Percentiles rank a stretch among this genome's conserved stretches.
Evolutionary conservation across 2,113 vertebrate species (phyloP).

Genomic region (Chiloscyllium plagiosum): DNA sequence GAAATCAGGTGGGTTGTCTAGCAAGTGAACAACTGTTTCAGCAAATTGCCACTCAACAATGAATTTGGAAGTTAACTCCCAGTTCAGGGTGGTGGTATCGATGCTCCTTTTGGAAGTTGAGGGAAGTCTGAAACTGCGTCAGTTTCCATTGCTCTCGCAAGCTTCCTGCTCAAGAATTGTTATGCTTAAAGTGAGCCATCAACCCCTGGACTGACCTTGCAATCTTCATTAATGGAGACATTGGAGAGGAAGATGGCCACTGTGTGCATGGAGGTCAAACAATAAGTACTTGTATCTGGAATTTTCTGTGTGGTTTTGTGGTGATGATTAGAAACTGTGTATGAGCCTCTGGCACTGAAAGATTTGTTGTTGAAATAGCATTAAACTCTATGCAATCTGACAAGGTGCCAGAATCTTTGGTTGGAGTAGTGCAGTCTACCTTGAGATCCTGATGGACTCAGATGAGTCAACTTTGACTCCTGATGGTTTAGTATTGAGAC

Average conservation of each 20-base stretch:
- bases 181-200: neutral
- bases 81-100: neutral
- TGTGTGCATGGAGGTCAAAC: neutral
- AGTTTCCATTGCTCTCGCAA: neutral
- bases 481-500: too few species aligned
- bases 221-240: neutral
- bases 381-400: neutral
- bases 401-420: too few species aligned
- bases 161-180: neutral
- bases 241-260: neutral
- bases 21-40: neutral
- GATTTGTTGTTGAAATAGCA: neutral
- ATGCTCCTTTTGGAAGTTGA: neutral
- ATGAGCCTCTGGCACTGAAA: neutral
- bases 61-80: neutral
- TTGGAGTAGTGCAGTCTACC: too few species aligned
- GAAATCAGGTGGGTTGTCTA: neutral
- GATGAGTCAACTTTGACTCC: too few species aligned
- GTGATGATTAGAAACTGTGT: neutral
- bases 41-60: neutral
- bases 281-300: neutral
- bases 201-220: neutral
- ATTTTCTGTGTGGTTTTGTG: neutral
- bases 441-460: too few species aligned
- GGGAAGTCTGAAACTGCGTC: neutral